A percentile compares a stretch with the other conserved stretches of the same genome.
phyloP scores from a whole-genome alignment of 1,140 invertebrate species.

The Gonioctena quinquepunctata region DNA sequence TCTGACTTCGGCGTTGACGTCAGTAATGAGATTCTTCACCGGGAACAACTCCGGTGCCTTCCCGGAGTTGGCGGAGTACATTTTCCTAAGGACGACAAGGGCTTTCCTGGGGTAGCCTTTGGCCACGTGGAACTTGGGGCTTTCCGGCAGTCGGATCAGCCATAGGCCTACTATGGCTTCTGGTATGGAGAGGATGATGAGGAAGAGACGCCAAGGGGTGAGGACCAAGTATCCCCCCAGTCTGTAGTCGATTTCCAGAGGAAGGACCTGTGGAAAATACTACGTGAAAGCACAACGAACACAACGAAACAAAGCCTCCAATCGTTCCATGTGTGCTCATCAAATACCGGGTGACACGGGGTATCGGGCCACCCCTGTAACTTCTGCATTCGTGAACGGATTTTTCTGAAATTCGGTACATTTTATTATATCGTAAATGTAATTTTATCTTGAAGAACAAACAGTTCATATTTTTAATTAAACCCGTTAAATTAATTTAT shows the following conservation, averaged over 20 bases:
- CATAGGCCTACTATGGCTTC: conserved; percentile 60
- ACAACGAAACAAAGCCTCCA: no score
- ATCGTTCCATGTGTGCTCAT: no score
- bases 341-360: no score
- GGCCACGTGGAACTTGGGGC: conserved; percentile 74
- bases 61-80: conserved; percentile 66
- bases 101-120: conserved; percentile 65
- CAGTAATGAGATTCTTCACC: conserved; percentile 52
- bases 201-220: conserved; percentile 64
- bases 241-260: conserved; percentile 39
- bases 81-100: conserved; percentile 61
- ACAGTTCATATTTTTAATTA: no score
- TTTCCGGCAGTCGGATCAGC: conserved; percentile 68
- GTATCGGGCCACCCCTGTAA: no score
- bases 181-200: conserved; percentile 62
- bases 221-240: conserved; percentile 26
- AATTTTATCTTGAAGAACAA: no score
- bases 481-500: no score
- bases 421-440: no score
- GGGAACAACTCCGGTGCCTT: conserved; percentile 55
- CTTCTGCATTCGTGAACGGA: no score
- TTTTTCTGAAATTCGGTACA: no score
- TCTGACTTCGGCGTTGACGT: not conserved
- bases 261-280: conserved; percentile 36
- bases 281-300: no score